Evolutionary conservation across 1,140 invertebrate genomes (phyloP), one percentile per base, ranked within the genome.

Genomic region (Anoplolepis gracilipes): DNA sequence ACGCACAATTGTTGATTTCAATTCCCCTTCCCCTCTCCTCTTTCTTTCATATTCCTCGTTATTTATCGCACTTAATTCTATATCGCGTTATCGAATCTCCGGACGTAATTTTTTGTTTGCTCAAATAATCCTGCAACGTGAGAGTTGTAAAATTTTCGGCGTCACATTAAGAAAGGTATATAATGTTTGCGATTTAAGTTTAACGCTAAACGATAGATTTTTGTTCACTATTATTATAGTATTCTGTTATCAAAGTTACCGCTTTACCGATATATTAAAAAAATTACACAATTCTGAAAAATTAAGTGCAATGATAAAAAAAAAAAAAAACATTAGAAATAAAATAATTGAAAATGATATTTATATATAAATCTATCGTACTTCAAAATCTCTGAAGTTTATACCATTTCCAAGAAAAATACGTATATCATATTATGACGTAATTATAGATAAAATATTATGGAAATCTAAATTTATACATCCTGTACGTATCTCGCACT

Each of bases 61-160:
- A 33, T 61, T 65, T 78, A 6, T 22, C 62, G n/a, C 39, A 8
- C 13, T 76, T 55, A 55, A 36, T 55, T 8, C 19, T 22, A 8
- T 28, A 33, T 0, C 28, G 53, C 25, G 55, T 76, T 76, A 76
- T 77, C 42, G 39, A 28, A 11, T 30, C 53, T 8, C 13, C 3
- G 42, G 25, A 28, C 42, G 30, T 69, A 55, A 70, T 25, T 49
- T 69, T 39, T 55, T 70, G 65, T 72, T 81, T 81, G 25, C 13
- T 53, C 22, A 22, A 28, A 39, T 19, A 49, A 81, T 72, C 36
- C 36, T 22, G 46, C 16, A 19, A n/a, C n/a, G 30, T 25, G 61
- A 81, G 36, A 81, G 36, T 82, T 33, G 13, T 73, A 73, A 81
- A 81, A 61, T 19, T 33, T 22, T 42, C 11, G 46, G 22, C 76